Conservation (phyloP, 1,140 invertebrate species). For the Aphaenogaster floridana region DNA sequence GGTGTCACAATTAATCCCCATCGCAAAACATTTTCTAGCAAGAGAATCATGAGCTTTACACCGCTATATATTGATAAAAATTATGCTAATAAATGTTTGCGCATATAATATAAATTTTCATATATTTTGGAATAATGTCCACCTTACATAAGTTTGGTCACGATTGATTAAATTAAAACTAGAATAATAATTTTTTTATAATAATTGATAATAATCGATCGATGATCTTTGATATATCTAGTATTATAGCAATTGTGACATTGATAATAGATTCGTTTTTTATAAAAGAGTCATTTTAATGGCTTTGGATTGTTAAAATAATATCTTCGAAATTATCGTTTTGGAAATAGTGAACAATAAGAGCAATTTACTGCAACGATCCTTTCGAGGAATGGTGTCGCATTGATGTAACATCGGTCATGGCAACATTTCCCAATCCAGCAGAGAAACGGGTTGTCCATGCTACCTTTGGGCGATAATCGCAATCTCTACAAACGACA, state of each 20-base stretch:
- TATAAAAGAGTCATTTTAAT: neutral
- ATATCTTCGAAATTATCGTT: neutral
- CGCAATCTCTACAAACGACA: conserved; percentile 10
- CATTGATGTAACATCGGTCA: neutral
- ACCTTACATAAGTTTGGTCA: neutral
- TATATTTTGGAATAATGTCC: neutral
- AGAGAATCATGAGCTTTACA: neutral
- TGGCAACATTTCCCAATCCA: neutral
- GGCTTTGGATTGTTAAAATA: neutral
- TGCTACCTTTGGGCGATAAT: conserved; percentile 26
- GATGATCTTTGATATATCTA: neutral
- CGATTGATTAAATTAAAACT: neutral
- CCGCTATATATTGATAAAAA: neutral
- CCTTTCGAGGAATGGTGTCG: neutral
- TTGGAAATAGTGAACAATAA: neutral
- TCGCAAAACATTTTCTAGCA: neutral
- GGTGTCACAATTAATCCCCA: conserved; percentile 36
- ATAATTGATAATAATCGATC: neutral
- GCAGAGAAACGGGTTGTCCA: conserved; percentile 5
- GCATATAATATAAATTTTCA: neutral
- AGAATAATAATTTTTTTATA: neutral
- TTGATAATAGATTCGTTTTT: neutral
- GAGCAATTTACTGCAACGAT: neutral
- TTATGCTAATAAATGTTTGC: neutral
- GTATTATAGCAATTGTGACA: neutral